Evolutionary conservation across 2,797 vertebrate genomes (phyloP).

Genomic region (Perodicticus potto): DNA sequence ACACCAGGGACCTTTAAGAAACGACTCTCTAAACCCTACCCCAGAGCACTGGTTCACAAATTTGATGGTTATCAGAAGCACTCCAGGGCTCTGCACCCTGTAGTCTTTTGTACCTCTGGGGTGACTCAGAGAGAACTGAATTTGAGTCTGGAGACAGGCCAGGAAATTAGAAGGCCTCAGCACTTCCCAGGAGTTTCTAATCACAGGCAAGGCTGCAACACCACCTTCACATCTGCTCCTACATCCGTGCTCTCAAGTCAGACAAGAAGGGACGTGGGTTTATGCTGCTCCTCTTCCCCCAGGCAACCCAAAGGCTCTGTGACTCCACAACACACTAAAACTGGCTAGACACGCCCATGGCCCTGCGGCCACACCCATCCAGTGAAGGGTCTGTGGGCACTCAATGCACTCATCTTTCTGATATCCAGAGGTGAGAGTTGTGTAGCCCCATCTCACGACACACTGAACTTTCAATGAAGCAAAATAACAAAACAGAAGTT

Average conservation of each 20-base stretch:
- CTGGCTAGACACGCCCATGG: neutral
- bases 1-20: neutral
- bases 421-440: neutral
- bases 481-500: neutral
- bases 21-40: neutral
- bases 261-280: neutral
- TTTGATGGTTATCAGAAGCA: neutral
- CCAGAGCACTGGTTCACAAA: neutral
- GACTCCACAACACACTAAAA: neutral
- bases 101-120: neutral
- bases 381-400: neutral
- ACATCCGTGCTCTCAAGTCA: neutral
- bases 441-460: neutral
- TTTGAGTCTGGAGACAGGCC: neutral
- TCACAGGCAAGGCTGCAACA: neutral
- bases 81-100: neutral
- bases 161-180: neutral
- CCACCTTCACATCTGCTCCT: neutral
- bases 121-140: neutral
- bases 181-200: neutral
- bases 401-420: neutral
- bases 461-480: neutral
- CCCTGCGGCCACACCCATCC: neutral
- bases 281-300: neutral
- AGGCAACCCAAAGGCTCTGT: neutral